Evolutionary conservation across 2,113 vertebrate genomes (phyloP).

Genomic region (Fregetta grallaria): DNA sequence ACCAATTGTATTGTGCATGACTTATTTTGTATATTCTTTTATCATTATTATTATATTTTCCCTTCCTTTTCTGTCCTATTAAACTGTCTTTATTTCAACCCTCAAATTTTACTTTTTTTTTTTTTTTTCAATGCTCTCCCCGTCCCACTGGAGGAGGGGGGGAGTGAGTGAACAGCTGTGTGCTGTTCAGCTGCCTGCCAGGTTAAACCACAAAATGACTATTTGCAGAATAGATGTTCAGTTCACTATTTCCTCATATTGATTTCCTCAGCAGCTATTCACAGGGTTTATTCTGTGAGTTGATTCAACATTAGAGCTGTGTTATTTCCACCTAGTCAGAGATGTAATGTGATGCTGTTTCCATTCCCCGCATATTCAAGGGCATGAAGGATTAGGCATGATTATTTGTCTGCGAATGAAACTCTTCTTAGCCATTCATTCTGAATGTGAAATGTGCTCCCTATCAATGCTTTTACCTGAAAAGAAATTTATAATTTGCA

Average conservation of each 20-base stretch:
- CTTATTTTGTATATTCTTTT: no score
- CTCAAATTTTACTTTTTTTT: no score
- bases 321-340: not conserved
- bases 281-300: conserved; percentile 19
- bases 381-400: not conserved
- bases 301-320: conserved; percentile 1
- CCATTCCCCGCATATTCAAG: conserved; percentile 5
- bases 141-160: no score
- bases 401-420: not conserved
- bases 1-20: no score
- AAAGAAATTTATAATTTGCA: not conserved
- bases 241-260: not conserved
- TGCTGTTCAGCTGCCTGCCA: no score
- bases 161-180: no score
- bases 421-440: not conserved
- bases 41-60: no score
- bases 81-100: no score
- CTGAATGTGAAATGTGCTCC: not conserved
- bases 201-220: no score
- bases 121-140: no score
- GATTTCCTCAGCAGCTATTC: conserved; percentile 17
- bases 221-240: not conserved
- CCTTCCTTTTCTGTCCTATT: no score
- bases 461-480: not conserved
- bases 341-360: conserved; percentile 6